A percentile compares a stretch with the other conserved stretches of the same genome.
phyloP scores from a whole-genome alignment of 2,888 invertebrate species.

The Sinodicranocentrus sp. region DNA sequence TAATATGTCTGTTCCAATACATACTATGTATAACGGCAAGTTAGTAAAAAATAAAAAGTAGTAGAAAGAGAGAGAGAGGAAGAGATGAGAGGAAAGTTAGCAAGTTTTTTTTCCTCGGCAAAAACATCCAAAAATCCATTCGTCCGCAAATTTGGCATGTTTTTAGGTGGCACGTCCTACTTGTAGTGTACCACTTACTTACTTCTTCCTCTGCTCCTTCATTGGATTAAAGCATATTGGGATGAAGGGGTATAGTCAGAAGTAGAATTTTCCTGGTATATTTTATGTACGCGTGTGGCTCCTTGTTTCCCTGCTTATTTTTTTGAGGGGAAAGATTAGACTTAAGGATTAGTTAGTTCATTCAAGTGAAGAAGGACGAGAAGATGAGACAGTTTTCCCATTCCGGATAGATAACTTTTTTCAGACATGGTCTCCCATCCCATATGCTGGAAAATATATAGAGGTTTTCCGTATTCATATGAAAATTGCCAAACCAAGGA shows the following conservation, averaged over 20 bases:
- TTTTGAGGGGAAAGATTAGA: slow-evolving; percentile 56
- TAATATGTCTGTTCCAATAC: too few relatives aligned
- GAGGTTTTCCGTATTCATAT: too few relatives aligned
- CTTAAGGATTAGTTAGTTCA: slow-evolving; percentile 61
- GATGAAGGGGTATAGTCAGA: too few relatives aligned
- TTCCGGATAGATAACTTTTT: neutral
- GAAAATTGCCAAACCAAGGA: neutral
- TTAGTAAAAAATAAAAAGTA: neutral
- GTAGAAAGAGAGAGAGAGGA: slow-evolving; percentile 31
- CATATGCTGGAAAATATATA: neutral
- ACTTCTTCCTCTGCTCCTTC: slow-evolving; percentile 22
- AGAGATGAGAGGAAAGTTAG: slow-evolving; percentile 56
- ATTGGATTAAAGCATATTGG: neutral
- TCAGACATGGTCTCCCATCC: neutral
- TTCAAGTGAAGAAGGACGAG: slow-evolving; percentile 48
- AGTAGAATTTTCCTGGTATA: slow-evolving; percentile 8
- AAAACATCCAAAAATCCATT: slow-evolving; percentile 48
- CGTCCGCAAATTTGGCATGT: slow-evolving; percentile 59
- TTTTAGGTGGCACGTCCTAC: slow-evolving; percentile 48
- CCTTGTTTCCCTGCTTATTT: slow-evolving; percentile 23
- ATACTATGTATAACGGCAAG: neutral
- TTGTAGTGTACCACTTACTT: slow-evolving; percentile 34
- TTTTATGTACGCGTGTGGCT: slow-evolving; percentile 14
- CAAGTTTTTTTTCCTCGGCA: slow-evolving; percentile 45
- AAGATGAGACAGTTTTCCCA: slow-evolving; percentile 28